Conservation (phyloP, 2,797 vertebrate genomes). For the Amniataba percoides region DNA sequence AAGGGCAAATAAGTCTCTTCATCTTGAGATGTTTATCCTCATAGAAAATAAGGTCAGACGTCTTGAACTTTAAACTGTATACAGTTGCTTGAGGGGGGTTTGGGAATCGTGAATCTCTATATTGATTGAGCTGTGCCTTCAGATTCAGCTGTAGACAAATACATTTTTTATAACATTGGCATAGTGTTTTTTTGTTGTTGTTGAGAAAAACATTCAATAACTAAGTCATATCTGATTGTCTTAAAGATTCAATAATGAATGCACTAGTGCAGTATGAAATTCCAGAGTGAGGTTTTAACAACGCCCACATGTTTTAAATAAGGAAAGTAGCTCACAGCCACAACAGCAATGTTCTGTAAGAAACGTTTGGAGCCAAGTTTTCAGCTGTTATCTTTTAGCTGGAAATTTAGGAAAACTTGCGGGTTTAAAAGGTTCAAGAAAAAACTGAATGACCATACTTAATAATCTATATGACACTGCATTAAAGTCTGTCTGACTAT, state of each 20-base stretch:
- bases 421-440: not conserved
- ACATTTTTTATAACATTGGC: not conserved
- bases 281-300: conserved; percentile 39
- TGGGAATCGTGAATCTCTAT: not conserved
- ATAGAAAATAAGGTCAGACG: conserved; percentile 1
- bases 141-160: not conserved
- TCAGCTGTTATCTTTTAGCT: conserved; percentile 3
- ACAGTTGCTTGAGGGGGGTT: not conserved
- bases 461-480: not conserved
- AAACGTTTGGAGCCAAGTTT: not conserved
- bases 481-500: not conserved
- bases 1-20: conserved; percentile 10
- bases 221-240: conserved; percentile 4
- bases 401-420: not conserved
- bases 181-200: not conserved
- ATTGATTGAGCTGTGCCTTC: conserved; percentile 28
- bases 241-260: conserved; percentile 28
- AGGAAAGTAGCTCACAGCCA: conserved; percentile 55
- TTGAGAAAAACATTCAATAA: not conserved
- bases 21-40: conserved; percentile 6
- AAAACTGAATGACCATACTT: not conserved
- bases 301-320: conserved; percentile 70
- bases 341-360: conserved; percentile 18
- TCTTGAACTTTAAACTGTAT: conserved; percentile 35
- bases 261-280: conserved; percentile 30